A percentile compares a stretch with the other conserved stretches of the same genome.
phyloP scores from a whole-genome alignment of 2,797 vertebrate species.

The Epinephelus awoara region DNA sequence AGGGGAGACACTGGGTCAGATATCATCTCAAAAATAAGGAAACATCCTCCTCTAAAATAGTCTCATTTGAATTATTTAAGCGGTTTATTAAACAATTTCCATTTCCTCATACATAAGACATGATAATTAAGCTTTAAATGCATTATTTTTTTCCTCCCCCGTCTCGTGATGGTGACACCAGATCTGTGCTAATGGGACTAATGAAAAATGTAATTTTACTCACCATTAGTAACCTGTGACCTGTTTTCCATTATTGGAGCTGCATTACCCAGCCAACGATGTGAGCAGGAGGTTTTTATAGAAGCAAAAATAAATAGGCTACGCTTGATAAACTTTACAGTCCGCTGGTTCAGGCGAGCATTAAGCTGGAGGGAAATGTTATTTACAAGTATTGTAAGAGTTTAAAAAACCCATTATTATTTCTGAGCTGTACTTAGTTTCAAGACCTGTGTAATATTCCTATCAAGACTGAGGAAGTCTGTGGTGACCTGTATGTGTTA shows the following conservation, averaged over 20 bases:
- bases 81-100: not conserved
- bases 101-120: not conserved
- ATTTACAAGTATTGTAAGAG: constrained; percentile 27
- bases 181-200: constrained; percentile 3
- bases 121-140: not conserved
- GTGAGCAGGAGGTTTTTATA: constrained; percentile 8
- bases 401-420: constrained; percentile 18
- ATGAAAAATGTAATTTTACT: constrained; percentile 2
- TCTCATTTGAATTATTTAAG: constrained; percentile 4
- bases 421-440: constrained; percentile 5
- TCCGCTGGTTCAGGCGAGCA: not conserved
- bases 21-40: constrained; percentile 6
- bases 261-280: constrained; percentile 5
- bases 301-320: constrained; percentile 31
- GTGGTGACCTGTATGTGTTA: not conserved
- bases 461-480: not conserved
- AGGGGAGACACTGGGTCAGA: constrained; percentile 14
- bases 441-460: not conserved
- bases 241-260: constrained; percentile 1
- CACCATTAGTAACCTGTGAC: constrained; percentile 14
- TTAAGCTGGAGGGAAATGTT: constrained; percentile 10
- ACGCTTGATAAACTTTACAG: constrained; percentile 36
- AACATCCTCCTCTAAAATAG: not conserved
- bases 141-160: not conserved
- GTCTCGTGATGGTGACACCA: not conserved